Conservation (phyloP, 2,797 vertebrate species). For the Sternarchorhynchus goeldii region DNA sequence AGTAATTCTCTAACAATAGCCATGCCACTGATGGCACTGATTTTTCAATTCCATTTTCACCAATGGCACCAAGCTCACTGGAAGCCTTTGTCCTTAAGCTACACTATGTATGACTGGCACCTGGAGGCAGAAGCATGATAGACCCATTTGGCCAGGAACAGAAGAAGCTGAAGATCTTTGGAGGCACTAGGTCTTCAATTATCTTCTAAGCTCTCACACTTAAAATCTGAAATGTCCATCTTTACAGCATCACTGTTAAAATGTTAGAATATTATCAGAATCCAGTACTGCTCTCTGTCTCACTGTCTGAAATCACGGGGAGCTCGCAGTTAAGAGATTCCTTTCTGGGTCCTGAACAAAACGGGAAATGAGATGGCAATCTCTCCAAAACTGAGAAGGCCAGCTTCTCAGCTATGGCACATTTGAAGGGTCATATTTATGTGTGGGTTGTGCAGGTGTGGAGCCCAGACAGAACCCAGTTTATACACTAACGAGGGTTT, state of each 20-base stretch:
- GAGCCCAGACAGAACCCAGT: background rate
- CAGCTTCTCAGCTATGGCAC: no score
- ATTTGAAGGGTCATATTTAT: no score
- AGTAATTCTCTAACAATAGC: conserved; percentile 76
- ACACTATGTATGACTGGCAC: background rate
- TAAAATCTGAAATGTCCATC: background rate
- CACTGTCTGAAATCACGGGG: no score
- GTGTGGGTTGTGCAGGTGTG: background rate
- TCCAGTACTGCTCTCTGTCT: no score
- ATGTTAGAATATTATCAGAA: no score
- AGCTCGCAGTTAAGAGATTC: no score
- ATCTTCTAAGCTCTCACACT: background rate
- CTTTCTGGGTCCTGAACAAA: no score
- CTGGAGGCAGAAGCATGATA: background rate
- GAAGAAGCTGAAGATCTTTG: background rate
- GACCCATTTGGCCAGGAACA: background rate
- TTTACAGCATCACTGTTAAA: background rate
- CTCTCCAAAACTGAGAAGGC: no score
- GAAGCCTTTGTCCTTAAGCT: background rate
- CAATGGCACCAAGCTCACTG: background rate
- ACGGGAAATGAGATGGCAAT: no score
- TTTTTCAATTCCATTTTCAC: background rate
- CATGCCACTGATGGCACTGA: background rate
- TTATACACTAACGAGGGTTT: background rate
- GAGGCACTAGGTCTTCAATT: background rate